Percentiles rank a stretch among this genome's conserved stretches.
Conservation (phyloP, 2,797 vertebrate species). For the Tragopan temminckii region DNA sequence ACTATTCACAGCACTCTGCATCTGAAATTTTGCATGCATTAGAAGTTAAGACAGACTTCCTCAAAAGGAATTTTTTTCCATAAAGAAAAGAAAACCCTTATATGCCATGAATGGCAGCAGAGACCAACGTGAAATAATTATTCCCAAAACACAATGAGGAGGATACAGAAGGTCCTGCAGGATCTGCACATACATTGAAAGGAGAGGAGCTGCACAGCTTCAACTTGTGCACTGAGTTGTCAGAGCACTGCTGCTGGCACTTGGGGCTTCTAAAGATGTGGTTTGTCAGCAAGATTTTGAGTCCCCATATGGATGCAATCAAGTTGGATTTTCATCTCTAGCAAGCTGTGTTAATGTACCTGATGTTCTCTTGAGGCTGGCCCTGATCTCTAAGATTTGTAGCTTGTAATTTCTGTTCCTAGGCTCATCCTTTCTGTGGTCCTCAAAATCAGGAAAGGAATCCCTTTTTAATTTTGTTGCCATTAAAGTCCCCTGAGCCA, state of each 20-base stretch:
- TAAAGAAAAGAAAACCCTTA: rapidly evolving
- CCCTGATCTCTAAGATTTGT: not conserved
- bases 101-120: not conserved
- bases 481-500: not conserved
- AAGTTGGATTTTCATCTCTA: not conserved
- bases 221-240: not conserved
- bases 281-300: not conserved
- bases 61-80: not conserved
- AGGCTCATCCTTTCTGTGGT: not conserved
- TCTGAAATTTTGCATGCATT: not conserved
- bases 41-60: not conserved
- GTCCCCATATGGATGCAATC: not conserved
- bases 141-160: not conserved
- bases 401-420: not conserved
- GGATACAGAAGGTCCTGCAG: not conserved
- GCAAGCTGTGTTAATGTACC: rapidly evolving
- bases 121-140: not conserved
- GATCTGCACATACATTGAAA: not conserved
- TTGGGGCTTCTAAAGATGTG: not conserved
- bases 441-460: not conserved
- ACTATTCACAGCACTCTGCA: not conserved
- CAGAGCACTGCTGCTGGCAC: not conserved
- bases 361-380: not conserved
- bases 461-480: not conserved
- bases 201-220: not conserved